Base-by-base conservation (phyloP, 2,888 invertebrate species). In the Synanthedon vespiformis region DNA sequence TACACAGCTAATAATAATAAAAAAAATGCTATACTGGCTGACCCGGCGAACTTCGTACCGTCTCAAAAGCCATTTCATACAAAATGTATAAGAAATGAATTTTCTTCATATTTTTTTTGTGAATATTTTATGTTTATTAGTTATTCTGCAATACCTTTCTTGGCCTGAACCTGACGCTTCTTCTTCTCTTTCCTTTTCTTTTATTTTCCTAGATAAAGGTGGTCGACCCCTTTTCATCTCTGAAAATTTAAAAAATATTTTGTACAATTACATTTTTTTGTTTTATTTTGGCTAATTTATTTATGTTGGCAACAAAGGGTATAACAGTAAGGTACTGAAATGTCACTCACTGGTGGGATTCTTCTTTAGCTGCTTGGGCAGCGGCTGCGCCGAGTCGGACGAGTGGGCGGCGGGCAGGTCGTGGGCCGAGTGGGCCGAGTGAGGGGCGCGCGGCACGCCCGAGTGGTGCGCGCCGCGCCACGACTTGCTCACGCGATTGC, bases 401-500 rank as follows among this genome's bases (percentile, higher is more conserved):
- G 8, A 58, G 48, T 55, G 47, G 12, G 50, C 40, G 13, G 34
- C 50, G 50, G 8, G 56, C 51, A 55, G 52, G 56, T 40, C 49
- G 40, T 14, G 51, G 44, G 55, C 53, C 56, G 40, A 44, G 48
- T 55, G 47, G 4, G 50, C 50, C 27, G 13, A 34, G 8, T 22
- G 49, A 12, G 16, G 49, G 11, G 18, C 18, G 49, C 18, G 49
- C 27, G n/a, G 50, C 40, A 40, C 12, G 27, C 27, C 12, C 27
- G 50, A 40, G 57, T 58, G 63, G 55, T 61, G 64, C 34, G 64
- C 61, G 50, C 64, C 65, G 54, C 68, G 68, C 61, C 66, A 61
- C 54, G 70, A 56, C 60, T 65, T 65, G 53, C 56, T 53, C 72
- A 90, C 88, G 65, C 91, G 90, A 69, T 92, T 91, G 64, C 95